phyloP scores from a whole-genome alignment of 2,888 invertebrate genomes.

The Graphium colonna region DNA sequence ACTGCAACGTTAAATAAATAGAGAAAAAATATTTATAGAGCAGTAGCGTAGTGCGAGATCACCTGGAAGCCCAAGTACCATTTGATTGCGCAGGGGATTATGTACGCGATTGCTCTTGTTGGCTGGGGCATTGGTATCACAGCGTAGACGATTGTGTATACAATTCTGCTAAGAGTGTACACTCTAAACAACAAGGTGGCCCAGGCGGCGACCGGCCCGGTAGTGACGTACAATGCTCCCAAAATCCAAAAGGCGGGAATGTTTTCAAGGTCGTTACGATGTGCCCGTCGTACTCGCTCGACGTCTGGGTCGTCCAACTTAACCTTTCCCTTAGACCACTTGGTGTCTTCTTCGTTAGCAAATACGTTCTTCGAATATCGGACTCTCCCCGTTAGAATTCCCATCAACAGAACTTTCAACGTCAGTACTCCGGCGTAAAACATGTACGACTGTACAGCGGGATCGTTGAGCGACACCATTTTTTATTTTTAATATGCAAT shows the following conservation, averaged over 20 bases:
- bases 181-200: conserved; percentile 43
- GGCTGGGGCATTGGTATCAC: conserved; percentile 80
- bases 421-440: conserved; percentile 49
- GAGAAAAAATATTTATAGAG: conserved; percentile 43
- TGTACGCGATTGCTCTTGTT: conserved; percentile 50
- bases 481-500: conserved; percentile 19
- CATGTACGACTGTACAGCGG: too few species aligned
- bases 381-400: conserved; percentile 40
- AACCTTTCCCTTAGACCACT: conserved; percentile 39
- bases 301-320: conserved; percentile 58
- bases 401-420: conserved; percentile 46
- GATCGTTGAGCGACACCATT: too few species aligned
- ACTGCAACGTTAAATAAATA: too few species aligned
- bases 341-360: conserved; percentile 56
- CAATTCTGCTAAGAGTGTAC: conserved; percentile 69
- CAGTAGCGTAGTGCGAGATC: conserved; percentile 39
- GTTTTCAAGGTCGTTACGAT: conserved; percentile 85
- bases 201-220: conserved; percentile 54
- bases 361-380: conserved; percentile 50
- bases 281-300: conserved; percentile 75
- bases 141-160: conserved; percentile 83
- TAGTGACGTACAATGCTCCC: conserved; percentile 75
- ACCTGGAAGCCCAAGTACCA: conserved; percentile 56
- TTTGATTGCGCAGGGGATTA: conserved; percentile 45
- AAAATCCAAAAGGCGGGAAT: too few species aligned